Evolutionary conservation across 2,888 invertebrate species (phyloP).

Genomic region (Lamellibrachia satsuma): DNA sequence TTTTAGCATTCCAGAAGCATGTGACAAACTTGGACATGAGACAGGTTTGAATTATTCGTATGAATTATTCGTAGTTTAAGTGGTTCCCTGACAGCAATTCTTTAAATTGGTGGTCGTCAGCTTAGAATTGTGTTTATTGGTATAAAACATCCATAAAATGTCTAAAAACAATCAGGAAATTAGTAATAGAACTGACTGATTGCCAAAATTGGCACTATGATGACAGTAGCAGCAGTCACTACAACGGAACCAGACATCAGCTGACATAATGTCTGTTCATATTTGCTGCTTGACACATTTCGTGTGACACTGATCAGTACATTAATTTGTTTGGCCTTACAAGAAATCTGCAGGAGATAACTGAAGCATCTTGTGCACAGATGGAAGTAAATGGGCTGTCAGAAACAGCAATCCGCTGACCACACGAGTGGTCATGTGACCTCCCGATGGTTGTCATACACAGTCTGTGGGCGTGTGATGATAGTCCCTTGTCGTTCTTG

Average conservation of each 20-base stretch:
- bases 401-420: background rate
- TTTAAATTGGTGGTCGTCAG: background rate
- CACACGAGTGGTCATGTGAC: background rate
- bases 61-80: background rate
- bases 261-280: background rate
- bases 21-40: background rate
- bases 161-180: background rate
- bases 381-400: background rate
- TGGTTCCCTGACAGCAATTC: background rate
- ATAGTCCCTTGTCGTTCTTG: background rate
- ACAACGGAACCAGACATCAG: background rate
- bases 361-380: background rate
- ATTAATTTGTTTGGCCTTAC: conserved; percentile 6
- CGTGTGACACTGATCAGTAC: background rate
- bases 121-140: background rate
- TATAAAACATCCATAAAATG: background rate
- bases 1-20: background rate
- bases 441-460: background rate
- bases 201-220: background rate
- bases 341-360: conserved; percentile 4
- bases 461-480: background rate
- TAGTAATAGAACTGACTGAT: background rate
- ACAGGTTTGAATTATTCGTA: background rate
- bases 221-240: background rate
- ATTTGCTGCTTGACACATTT: background rate